phyloP scores from a whole-genome alignment of 2,797 vertebrate genomes.

The Protosalanx chinensis region DNA sequence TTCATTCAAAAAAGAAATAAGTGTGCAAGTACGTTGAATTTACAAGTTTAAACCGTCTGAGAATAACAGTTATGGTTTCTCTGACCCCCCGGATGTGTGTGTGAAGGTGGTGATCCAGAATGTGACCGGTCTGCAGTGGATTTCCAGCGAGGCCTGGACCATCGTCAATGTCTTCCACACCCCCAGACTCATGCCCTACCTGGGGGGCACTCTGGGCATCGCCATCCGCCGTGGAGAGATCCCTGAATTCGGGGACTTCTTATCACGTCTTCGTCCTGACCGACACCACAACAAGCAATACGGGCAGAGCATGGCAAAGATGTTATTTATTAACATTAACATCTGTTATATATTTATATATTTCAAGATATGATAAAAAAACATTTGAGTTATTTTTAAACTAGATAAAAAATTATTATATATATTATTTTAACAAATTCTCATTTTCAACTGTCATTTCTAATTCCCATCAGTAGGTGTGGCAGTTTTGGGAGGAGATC shows the following conservation, averaged over 20 bases:
- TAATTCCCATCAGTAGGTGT: conserved; percentile 35
- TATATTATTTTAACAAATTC: not conserved
- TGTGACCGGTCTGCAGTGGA: conserved; percentile 36
- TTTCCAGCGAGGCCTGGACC: conserved; percentile 28
- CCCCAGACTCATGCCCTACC: conserved; percentile 41
- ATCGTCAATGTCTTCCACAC: conserved; percentile 43
- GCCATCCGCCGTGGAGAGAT: conserved; percentile 69
- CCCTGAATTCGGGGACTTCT: conserved; percentile 54
- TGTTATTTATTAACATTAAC: not conserved
- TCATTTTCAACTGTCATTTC: not conserved
- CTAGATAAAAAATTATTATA: no score
- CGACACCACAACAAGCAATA: conserved; percentile 8
- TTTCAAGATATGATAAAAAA: not conserved
- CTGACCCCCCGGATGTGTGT: not conserved
- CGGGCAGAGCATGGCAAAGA: conserved; percentile 43
- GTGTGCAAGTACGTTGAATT: no score
- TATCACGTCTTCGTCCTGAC: conserved; percentile 41
- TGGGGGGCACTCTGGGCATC: conserved; percentile 59
- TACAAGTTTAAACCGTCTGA: no score
- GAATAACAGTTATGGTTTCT: no score
- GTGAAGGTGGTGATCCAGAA: conserved; percentile 21
- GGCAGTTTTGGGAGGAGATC: conserved; percentile 59
- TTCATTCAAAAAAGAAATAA: no score
- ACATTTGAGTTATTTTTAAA: not conserved
- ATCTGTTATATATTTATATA: not conserved